Conservation (phyloP, 2,888 invertebrate species). For the Diogma glabrata region DNA sequence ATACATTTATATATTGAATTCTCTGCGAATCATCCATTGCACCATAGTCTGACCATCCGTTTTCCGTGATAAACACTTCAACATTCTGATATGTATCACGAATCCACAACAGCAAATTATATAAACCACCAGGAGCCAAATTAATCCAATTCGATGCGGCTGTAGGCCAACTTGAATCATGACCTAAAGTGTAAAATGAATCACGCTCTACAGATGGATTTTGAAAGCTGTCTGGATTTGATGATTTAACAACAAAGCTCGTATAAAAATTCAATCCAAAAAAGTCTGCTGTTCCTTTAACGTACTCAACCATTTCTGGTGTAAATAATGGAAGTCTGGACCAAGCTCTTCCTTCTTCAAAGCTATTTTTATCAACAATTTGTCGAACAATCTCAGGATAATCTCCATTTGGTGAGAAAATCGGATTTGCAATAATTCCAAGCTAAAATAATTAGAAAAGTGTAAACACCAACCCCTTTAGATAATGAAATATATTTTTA, state of each 20-base stretch:
- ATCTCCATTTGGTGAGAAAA: conserved; percentile 26
- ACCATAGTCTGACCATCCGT: conserved; percentile 5
- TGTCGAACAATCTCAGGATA: conserved; percentile 28
- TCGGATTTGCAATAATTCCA: conserved; percentile 31
- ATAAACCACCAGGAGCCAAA: background rate
- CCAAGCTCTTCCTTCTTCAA: conserved; percentile 25
- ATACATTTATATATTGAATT: conserved; percentile 1
- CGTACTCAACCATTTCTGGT: background rate
- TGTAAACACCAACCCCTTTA: too few relatives aligned
- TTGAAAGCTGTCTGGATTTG: background rate
- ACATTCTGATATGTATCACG: background rate
- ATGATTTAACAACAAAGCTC: conserved; percentile 19
- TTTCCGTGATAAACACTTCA: background rate
- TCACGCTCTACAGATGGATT: background rate
- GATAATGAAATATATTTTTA: too few relatives aligned
- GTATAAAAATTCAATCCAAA: conserved; percentile 29
- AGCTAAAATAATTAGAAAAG: too few relatives aligned
- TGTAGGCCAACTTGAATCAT: background rate
- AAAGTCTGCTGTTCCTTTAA: conserved; percentile 25
- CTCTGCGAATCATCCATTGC: background rate
- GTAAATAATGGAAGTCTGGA: conserved; percentile 22
- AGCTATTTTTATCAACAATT: conserved; percentile 27
- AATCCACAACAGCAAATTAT: background rate
- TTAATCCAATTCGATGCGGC: background rate
- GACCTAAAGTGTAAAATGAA: background rate